These are phyloP conservation scores for Uromys caudimaculatus DNA, from an alignment of 2,797 vertebrate genomes.

Conservation along the genomic window DNA sequence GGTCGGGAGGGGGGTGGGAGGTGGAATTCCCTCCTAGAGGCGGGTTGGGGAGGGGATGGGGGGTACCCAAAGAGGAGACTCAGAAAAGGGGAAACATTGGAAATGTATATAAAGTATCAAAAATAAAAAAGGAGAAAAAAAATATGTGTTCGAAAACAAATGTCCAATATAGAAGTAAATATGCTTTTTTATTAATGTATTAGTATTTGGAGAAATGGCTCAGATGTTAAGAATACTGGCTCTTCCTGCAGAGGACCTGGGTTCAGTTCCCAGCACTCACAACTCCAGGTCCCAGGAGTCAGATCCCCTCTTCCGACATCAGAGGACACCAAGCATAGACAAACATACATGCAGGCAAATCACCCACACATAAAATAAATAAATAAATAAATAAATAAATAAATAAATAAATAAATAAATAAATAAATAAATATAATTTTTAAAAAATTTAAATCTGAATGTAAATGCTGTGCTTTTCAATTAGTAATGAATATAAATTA, in stretches of 20 bases:
- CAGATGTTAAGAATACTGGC: neutral
- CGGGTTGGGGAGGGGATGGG: no score
- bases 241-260: neutral
- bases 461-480: neutral
- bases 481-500: neutral
- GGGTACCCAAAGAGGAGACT: no score
- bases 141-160: neutral
- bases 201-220: neutral
- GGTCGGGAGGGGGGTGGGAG: no score
- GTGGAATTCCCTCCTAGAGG: no score
- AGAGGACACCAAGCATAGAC: neutral
- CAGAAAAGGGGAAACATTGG: no score
- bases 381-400: no score
- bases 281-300: neutral
- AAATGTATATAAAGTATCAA: no score
- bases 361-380: neutral
- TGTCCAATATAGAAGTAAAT: neutral
- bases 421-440: neutral
- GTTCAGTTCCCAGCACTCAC: neutral
- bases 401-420: no score
- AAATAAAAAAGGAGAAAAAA: no score
- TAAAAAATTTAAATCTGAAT: neutral
- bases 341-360: neutral
- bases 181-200: neutral
- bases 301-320: neutral